Evolutionary conservation across 2,113 vertebrate genomes (phyloP).

Genomic region (Nycticorax nycticorax): DNA sequence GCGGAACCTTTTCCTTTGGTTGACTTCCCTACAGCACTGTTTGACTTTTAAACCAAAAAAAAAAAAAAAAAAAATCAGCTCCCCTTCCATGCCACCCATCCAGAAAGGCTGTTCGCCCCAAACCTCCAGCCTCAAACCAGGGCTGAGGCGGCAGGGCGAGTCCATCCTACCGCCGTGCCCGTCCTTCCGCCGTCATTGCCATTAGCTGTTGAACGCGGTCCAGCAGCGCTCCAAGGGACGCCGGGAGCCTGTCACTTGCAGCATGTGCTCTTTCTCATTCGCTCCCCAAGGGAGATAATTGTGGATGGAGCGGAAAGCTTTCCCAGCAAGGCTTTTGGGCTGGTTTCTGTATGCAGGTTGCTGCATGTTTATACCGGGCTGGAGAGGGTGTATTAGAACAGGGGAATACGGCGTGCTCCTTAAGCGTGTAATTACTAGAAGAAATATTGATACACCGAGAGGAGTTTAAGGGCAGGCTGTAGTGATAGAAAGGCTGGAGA

Average conservation of each 20-base stretch:
- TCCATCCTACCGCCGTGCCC: neutral
- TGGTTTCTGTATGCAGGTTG: neutral
- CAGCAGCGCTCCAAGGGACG: neutral
- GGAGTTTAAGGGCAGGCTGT: neutral
- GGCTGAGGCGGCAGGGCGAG: neutral
- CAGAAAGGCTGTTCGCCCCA: neutral
- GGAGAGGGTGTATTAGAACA: neutral
- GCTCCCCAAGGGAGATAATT: neutral
- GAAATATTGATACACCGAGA: neutral
- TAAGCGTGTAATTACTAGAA: neutral
- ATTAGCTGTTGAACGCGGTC: neutral
- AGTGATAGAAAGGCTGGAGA: neutral
- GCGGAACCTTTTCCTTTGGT: neutral
- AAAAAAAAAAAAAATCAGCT: neutral
- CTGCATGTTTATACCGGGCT: neutral
- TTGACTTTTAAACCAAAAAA: neutral
- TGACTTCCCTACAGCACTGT: fast-evolving
- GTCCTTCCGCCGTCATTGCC: neutral
- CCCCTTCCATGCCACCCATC: neutral
- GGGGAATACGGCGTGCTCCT: neutral
- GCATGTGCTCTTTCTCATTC: neutral
- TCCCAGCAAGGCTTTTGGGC: neutral
- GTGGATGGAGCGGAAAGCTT: neutral
- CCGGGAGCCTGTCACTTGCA: neutral
- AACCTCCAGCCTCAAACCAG: neutral